Conservation (phyloP, 1,140 invertebrate species). For the Aphis craccivora region DNA sequence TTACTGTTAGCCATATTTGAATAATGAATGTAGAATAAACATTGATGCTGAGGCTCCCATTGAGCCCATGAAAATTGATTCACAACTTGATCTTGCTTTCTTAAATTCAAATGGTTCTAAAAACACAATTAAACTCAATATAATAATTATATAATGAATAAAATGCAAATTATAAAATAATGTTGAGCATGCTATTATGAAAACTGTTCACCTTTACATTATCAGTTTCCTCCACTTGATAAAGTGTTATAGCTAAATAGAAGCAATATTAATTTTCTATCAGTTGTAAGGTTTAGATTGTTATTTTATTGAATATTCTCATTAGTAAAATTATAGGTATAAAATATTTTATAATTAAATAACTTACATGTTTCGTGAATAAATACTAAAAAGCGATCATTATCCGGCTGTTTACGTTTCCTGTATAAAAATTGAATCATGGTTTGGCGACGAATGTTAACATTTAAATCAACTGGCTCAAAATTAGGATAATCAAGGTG, state of each 20-base stretch:
- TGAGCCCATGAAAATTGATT: conserved; percentile 57
- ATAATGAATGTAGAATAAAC: conserved; percentile 55
- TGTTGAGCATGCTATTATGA: conserved; percentile 21
- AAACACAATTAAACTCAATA: not conserved
- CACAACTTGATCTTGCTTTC: conserved; percentile 46
- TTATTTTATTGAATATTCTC: not conserved
- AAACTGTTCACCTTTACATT: conserved; percentile 42
- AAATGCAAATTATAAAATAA: conserved; percentile 10
- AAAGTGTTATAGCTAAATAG: conserved; percentile 53
- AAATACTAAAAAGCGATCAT: conserved; percentile 53
- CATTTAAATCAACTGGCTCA: conserved; percentile 28
- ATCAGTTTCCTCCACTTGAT: conserved; percentile 48
- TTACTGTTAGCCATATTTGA: conserved; percentile 40
- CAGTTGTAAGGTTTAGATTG: not conserved
- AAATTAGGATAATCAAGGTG: conserved; percentile 10
- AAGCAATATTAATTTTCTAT: conserved; percentile 35
- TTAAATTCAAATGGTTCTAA: conserved; percentile 33
- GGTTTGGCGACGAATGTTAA: conserved; percentile 25
- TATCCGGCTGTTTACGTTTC: conserved; percentile 43
- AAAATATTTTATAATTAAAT: conserved; percentile 5
- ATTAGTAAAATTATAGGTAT: not conserved
- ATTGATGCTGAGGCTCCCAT: conserved; percentile 49
- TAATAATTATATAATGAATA: conserved; percentile 1
- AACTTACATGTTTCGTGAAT: conserved; percentile 54
- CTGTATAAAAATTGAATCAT: conserved; percentile 55